A percentile compares a stretch with the other conserved stretches of the same genome.
Conservation (phyloP, 30 jellyfish, hydroid and myxozoan genomes). For the Chrysaora quinquecirrha region DNA sequence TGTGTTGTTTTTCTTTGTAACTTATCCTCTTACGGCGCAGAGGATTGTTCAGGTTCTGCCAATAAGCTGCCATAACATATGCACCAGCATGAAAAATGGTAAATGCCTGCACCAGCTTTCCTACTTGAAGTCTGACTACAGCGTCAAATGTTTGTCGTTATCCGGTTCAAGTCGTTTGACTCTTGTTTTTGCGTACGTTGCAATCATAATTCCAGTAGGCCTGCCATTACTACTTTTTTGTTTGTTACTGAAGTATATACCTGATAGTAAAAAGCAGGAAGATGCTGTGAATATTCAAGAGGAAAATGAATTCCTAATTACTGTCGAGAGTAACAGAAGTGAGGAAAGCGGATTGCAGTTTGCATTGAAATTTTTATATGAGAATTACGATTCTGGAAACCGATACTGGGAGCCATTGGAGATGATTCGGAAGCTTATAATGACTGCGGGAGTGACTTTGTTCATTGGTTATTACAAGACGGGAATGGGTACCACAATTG, state of each 20-base stretch:
- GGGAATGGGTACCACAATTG: background rate
- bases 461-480: background rate
- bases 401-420: background rate
- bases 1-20: background rate
- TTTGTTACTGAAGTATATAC: background rate
- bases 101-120: constrained; percentile 14
- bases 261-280: background rate
- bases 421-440: background rate
- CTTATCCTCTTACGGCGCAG: constrained; percentile 38
- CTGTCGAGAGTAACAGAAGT: background rate
- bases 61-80: constrained; percentile 36
- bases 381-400: background rate
- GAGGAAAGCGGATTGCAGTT: background rate
- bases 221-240: background rate
- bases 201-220: background rate
- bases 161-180: background rate
- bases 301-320: no score
- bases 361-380: background rate
- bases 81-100: constrained; percentile 12
- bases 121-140: constrained; percentile 33
- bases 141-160: constrained; percentile 8
- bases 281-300: background rate
- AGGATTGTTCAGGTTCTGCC: constrained; percentile 49
- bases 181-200: background rate
- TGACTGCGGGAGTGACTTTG: constrained; percentile 8